Percentiles rank a stretch among this genome's conserved stretches.
phyloP scores from a whole-genome alignment of 2,888 invertebrate species.

The Hyposoter dolosus region DNA sequence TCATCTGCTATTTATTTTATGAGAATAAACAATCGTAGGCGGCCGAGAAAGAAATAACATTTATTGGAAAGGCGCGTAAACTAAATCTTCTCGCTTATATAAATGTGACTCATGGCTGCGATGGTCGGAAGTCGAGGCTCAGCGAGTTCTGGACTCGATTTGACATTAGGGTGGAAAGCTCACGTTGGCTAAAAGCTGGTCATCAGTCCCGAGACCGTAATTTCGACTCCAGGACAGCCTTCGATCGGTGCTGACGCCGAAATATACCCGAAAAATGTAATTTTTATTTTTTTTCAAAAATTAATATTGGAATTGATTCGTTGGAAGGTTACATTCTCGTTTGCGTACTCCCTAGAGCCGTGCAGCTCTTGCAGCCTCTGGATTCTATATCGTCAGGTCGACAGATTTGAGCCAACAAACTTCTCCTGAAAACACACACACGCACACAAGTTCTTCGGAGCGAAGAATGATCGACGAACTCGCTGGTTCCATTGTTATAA shows the following conservation, averaged over 20 bases:
- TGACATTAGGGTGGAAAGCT: background rate
- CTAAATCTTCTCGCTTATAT: background rate
- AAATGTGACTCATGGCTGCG: background rate
- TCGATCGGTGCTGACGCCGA: background rate
- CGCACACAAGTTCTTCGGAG: conserved; percentile 2
- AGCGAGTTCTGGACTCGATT: background rate
- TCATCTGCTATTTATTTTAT: background rate
- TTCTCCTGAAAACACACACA: background rate
- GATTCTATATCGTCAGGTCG: conserved; percentile 5
- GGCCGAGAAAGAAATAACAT: background rate
- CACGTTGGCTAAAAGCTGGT: no score
- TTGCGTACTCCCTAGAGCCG: background rate
- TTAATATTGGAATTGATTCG: background rate
- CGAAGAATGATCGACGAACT: conserved; percentile 24
- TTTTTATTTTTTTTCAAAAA: background rate
- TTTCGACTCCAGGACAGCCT: no score
- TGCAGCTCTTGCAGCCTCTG: background rate
- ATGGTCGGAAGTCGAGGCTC: background rate
- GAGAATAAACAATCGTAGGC: background rate
- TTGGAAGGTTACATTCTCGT: background rate
- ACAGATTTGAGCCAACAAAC: conserved; percentile 14
- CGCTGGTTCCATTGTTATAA: conserved; percentile 25
- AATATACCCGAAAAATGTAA: background rate
- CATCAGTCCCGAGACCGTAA: no score
- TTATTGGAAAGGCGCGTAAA: background rate